These are phyloP conservation scores for Barnardius zonarius DNA, from an alignment of 2,113 vertebrate genomes.

Conservation along the genomic window DNA sequence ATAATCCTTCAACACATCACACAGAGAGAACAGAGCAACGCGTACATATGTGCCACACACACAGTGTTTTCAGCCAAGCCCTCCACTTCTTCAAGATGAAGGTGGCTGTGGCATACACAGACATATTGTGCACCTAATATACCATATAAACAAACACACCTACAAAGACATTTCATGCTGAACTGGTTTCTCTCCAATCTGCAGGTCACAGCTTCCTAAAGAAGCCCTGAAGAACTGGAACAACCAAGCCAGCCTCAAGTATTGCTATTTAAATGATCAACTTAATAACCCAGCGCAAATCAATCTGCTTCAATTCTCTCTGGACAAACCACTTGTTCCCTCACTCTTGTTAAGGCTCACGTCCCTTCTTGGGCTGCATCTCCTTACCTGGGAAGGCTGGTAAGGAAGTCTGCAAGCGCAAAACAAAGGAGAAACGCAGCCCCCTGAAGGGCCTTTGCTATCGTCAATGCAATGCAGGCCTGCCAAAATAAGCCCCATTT, in stretches of 20 bases:
- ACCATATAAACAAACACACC: constrained; percentile 31
- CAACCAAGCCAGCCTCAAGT: not conserved
- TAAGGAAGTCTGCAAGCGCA: not conserved
- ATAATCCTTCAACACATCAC: constrained; percentile 29
- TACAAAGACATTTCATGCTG: not conserved
- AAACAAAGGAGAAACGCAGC: not conserved
- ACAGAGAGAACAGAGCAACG: not conserved
- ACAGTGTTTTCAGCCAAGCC: not conserved
- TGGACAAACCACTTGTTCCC: not conserved
- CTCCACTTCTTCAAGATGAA: not conserved
- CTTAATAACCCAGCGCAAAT: not conserved
- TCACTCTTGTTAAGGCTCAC: not conserved
- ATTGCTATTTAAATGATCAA: not conserved
- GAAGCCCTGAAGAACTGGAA: not conserved
- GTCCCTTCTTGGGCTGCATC: not conserved
- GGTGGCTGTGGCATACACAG: constrained; percentile 7
- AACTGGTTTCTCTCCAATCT: not conserved
- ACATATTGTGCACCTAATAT: constrained; percentile 21
- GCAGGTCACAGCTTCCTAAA: not conserved
- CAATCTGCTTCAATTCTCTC: fast-evolving
- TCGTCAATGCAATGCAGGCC: not conserved
- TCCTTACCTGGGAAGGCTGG: not conserved
- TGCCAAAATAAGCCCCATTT: not conserved
- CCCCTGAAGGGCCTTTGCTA: not conserved
- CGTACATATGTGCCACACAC: not conserved